Percentiles rank a stretch among this genome's conserved stretches.
Evolutionary conservation across 2,888 invertebrate genomes (phyloP).

Genomic region (Euplexia lucipara): DNA sequence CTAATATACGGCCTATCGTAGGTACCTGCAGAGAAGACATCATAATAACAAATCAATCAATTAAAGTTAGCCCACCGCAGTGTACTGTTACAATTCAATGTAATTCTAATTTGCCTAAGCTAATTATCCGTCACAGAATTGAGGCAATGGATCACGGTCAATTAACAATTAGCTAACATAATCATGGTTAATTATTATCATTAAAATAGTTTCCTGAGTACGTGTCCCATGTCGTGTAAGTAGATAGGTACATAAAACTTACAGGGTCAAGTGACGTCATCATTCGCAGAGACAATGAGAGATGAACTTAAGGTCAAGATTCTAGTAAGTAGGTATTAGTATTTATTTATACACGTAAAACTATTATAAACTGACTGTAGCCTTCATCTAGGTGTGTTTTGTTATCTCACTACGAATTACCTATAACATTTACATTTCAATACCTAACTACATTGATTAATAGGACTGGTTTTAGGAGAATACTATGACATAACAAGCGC

Average conservation of each 20-base stretch:
- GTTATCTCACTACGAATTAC: neutral
- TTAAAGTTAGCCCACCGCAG: neutral
- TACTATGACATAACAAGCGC: neutral
- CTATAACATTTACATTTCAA: neutral
- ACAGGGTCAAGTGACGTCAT: conserved; percentile 12
- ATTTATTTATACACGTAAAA: conserved; percentile 6
- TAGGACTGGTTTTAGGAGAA: neutral
- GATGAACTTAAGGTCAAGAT: conserved; percentile 38
- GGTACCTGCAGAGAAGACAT: too few relatives aligned
- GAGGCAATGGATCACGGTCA: conserved; percentile 28
- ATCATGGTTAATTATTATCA: conserved; percentile 36
- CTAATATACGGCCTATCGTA: neutral
- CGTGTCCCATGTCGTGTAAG: neutral
- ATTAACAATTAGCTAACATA: conserved; percentile 41
- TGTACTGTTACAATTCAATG: conserved; percentile 10
- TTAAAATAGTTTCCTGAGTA: conserved; percentile 27
- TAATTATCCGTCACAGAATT: conserved; percentile 28
- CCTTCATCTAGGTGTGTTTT: neutral
- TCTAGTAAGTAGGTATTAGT: conserved; percentile 8
- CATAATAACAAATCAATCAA: conserved; percentile 16
- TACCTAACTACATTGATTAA: conserved; percentile 1
- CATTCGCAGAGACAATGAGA: conserved; percentile 14
- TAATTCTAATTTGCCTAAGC: conserved; percentile 15
- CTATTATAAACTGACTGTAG: neutral
- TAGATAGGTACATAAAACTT: conserved; percentile 6